Percentiles rank a stretch among this genome's conserved stretches.
These are phyloP conservation scores for Etheostoma perlongum DNA, from an alignment of 2,797 vertebrate species.

Conservation along the genomic window DNA sequence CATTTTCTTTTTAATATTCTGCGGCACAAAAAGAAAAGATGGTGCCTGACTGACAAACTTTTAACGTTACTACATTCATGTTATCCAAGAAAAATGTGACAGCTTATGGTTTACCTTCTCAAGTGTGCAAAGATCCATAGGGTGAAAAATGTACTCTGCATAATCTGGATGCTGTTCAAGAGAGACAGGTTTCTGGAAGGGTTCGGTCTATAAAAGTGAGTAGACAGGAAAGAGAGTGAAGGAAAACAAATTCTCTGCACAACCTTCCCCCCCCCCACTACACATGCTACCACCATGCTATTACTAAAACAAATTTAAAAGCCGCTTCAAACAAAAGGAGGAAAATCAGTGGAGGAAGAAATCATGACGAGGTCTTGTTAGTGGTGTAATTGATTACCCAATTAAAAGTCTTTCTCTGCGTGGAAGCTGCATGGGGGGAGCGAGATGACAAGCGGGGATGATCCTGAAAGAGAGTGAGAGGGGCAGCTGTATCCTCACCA, in stretches of 20 bases:
- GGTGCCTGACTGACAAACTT: constrained; percentile 4
- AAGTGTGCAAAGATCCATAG: constrained; percentile 98
- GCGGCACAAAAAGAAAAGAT: constrained; percentile 47
- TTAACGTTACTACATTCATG: not conserved
- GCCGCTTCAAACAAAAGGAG: constrained; percentile 71
- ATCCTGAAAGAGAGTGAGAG: constrained; percentile 84
- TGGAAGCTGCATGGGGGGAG: constrained; percentile 84
- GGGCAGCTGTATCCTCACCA: constrained; percentile 83
- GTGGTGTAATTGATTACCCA: constrained; percentile 86
- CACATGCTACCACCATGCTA: constrained; percentile 66
- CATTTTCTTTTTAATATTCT: constrained; percentile 99
- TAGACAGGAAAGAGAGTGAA: constrained; percentile 42
- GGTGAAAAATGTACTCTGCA: constrained; percentile 98
- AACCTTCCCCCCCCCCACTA: constrained; percentile 43
- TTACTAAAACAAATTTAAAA: constrained; percentile 57
- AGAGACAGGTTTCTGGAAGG: constrained; percentile 98
- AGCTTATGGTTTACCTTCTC: constrained; percentile 90
- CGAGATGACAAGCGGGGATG: constrained; percentile 85
- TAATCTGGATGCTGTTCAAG: constrained; percentile 99
- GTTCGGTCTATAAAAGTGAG: constrained; percentile 89
- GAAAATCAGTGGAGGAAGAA: constrained; percentile 72
- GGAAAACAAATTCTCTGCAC: constrained; percentile 34
- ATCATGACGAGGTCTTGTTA: constrained; percentile 82
- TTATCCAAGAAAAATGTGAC: not conserved
- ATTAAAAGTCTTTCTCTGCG: constrained; percentile 89